Evolutionary conservation across 2,888 invertebrate genomes (phyloP).

Genomic region (Gymnocheta viridis): DNA sequence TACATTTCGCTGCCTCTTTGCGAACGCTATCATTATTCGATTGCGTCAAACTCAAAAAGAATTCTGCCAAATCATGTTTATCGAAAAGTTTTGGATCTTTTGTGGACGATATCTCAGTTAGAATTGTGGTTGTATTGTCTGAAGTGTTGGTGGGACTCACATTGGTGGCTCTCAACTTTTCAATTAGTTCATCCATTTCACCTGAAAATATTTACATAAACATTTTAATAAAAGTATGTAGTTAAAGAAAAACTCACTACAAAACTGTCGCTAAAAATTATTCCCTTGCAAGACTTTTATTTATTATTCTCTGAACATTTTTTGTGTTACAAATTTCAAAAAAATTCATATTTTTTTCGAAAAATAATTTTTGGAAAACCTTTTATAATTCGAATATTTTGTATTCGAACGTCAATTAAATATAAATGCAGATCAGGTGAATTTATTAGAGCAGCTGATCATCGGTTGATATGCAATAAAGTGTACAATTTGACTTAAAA

Average conservation of each 20-base stretch:
- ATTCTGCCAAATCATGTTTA: slow-evolving; percentile 79
- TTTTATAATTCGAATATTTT: no score
- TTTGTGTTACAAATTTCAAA: no score
- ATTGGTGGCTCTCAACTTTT: slow-evolving; percentile 79
- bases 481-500: no score
- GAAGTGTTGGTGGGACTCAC: slow-evolving; percentile 73
- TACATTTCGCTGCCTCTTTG: slow-evolving; percentile 86
- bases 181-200: slow-evolving; percentile 81
- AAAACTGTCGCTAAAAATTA: no score
- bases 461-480: no score
- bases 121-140: slow-evolving; percentile 75
- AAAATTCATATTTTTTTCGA: no score
- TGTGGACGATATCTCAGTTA: slow-evolving; percentile 79
- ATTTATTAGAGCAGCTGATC: no score
- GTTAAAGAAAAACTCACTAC: background rate
- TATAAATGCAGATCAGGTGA: no score
- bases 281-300: no score
- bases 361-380: no score
- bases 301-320: no score
- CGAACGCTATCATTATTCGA: slow-evolving; percentile 83
- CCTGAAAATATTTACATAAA: slow-evolving; percentile 71
- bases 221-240: background rate
- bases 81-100: slow-evolving; percentile 81
- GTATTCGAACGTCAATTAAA: no score
- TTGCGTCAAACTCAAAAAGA: slow-evolving; percentile 78